Evolutionary conservation across 2,797 vertebrate genomes (phyloP), one percentile per base, ranked within the genome.

Genomic region (Megaceryle alcyon): DNA sequence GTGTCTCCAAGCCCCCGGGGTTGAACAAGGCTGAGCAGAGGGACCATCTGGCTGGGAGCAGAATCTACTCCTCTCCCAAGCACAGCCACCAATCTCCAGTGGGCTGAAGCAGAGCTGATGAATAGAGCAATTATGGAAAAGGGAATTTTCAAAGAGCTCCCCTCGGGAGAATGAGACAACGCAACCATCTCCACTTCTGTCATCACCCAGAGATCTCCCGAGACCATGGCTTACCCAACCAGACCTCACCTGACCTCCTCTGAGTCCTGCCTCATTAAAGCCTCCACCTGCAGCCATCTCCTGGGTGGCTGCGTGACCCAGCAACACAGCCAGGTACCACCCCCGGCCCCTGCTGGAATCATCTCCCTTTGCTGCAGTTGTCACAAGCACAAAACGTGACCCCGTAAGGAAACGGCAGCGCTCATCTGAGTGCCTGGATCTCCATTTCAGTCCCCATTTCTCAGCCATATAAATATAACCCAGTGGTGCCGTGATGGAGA

Each of bases 241-340:
- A 75, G 80, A 66, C 41, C 39, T 39, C 44, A 80, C 60, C 79
- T 60, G 48, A 25, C 39, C 0, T 1, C 7, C 59, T 61, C 79
- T 6, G 16, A 84, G 92, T 66, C 29, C 65, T 79, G 79, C 63
- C 69, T 92, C 89, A 60, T 59, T 91, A 91, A 31, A 75, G 31
- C 82, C 76, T 37, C 89, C 92, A 96, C 80, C 89, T 94, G 91
- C 69, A 69, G 79, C 70, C 66, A 51, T 31, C 90, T 72, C 95
- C 66, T 8, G 63, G 69, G 82, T 44, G 41, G 21, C 81, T 56
- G 33, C 0, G 7, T 28, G 68, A 82, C 39, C 86, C 94, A 91
- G 57, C 61, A 71, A 69, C 11, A 49, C 26, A 2, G 25, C 33
- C 78, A 92, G 54, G 41, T 12, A 15, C 69, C 51, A 68, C 53